Conservation (phyloP, 2,113 vertebrate genomes). For the Pygoscelis adeliae region DNA sequence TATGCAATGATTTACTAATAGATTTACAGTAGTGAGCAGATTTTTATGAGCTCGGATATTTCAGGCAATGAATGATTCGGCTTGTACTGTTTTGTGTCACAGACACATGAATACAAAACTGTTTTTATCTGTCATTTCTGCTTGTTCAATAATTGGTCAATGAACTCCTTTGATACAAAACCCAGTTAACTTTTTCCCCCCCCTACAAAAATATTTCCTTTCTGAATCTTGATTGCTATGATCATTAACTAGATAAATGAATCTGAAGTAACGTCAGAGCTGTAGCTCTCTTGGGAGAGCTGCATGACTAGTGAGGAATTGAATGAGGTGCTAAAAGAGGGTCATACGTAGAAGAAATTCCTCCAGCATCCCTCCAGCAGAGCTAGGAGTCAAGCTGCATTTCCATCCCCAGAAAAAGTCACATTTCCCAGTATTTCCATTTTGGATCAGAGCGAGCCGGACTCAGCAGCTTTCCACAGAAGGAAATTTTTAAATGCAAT, state of each 20-base stretch:
- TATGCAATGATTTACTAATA: neutral
- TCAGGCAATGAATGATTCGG: neutral
- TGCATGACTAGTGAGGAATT: neutral
- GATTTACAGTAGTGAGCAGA: neutral
- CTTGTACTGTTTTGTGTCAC: neutral
- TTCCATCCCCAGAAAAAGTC: neutral
- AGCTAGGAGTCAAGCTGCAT: neutral
- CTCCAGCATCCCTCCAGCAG: neutral
- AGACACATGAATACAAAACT: neutral
- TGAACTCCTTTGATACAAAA: neutral
- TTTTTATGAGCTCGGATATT: neutral
- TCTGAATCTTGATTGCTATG: neutral
- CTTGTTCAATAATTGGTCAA: neutral
- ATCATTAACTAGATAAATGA: neutral
- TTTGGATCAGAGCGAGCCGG: accelerated
- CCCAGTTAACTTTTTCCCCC: neutral
- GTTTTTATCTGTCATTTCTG: neutral
- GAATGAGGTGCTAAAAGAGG: neutral
- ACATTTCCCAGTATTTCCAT: neutral
- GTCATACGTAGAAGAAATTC: neutral
- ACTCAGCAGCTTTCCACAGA: neutral
- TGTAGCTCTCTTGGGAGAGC: neutral
- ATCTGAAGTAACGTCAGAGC: neutral
- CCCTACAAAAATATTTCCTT: neutral
- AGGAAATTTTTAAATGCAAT: neutral